These are phyloP conservation scores for Phacellophora camtschatica DNA, from an alignment of 30 jellyfish, hydroid and myxozoan species.

Conservation along the genomic window DNA sequence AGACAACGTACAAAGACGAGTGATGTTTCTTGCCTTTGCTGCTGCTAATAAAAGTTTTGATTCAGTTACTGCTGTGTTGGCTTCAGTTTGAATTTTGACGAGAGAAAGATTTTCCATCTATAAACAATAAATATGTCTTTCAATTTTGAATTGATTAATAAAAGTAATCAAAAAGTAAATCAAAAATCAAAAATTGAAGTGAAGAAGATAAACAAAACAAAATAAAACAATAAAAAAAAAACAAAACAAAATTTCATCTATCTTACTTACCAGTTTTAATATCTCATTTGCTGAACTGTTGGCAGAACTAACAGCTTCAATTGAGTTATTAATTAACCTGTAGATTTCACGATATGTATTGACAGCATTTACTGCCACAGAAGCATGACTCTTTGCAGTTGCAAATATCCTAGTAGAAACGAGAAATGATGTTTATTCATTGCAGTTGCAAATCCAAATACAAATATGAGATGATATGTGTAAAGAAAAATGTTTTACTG, in stretches of 20 bases:
- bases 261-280: slow-evolving; percentile 57
- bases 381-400: slow-evolving; percentile 73
- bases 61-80: slow-evolving; percentile 47
- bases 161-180: no score
- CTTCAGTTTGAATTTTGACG: slow-evolving; percentile 48
- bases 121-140: not conserved
- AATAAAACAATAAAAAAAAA: no score
- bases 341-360: slow-evolving; percentile 78
- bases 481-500: no score
- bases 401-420: slow-evolving; percentile 65
- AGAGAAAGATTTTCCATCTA: slow-evolving; percentile 64
- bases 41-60: slow-evolving; percentile 62
- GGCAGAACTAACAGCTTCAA: slow-evolving; percentile 77
- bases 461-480: no score
- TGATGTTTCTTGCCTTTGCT: slow-evolving; percentile 60
- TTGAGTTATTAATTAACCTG: slow-evolving; percentile 68
- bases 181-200: no score
- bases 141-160: not conserved
- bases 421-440: not conserved
- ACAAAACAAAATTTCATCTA: no score
- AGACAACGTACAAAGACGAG: slow-evolving; percentile 63
- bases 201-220: no score
- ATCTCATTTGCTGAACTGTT: slow-evolving; percentile 71
- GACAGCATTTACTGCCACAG: slow-evolving; percentile 92
- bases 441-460: no score